phyloP scores from a whole-genome alignment of 1,140 invertebrate genomes.

The Microplitis mediator region DNA sequence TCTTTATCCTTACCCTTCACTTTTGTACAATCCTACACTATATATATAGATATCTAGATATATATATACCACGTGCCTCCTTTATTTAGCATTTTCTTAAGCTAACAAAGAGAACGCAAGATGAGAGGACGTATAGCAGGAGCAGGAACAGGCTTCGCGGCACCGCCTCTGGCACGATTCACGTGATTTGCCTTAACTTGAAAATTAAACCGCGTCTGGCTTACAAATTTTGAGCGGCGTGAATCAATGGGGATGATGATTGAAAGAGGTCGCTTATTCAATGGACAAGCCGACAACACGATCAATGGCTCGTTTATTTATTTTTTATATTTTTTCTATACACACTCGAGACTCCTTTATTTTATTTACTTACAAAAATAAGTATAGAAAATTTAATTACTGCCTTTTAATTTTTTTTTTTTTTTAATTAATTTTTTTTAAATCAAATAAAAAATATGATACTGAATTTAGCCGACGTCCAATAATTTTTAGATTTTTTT shows the following conservation, averaged over 20 bases:
- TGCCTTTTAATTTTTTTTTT: too few relatives aligned
- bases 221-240: not conserved
- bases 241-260: constrained; percentile 3
- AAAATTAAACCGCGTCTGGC: constrained; percentile 3
- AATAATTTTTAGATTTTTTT: too few relatives aligned
- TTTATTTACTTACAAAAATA: too few relatives aligned
- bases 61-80: constrained; percentile 35
- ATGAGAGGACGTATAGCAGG: constrained; percentile 3
- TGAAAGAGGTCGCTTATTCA: not conserved
- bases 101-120: constrained; percentile 25
- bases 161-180: constrained; percentile 30
- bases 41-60: too few relatives aligned
- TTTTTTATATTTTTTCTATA: not conserved
- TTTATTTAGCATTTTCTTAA: constrained; percentile 46
- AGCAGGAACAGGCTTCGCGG: not conserved
- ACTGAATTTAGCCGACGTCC: too few relatives aligned
- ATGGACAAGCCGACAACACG: not conserved
- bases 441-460: too few relatives aligned
- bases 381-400: too few relatives aligned
- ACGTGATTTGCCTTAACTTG: constrained; percentile 30
- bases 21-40: too few relatives aligned
- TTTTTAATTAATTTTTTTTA: too few relatives aligned
- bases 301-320: not conserved
- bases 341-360: not conserved
- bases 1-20: too few relatives aligned